Evolutionary conservation across 2,113 vertebrate genomes (phyloP), one percentile per base, ranked within the genome.

Genomic region (Falcunculus frontatus): DNA sequence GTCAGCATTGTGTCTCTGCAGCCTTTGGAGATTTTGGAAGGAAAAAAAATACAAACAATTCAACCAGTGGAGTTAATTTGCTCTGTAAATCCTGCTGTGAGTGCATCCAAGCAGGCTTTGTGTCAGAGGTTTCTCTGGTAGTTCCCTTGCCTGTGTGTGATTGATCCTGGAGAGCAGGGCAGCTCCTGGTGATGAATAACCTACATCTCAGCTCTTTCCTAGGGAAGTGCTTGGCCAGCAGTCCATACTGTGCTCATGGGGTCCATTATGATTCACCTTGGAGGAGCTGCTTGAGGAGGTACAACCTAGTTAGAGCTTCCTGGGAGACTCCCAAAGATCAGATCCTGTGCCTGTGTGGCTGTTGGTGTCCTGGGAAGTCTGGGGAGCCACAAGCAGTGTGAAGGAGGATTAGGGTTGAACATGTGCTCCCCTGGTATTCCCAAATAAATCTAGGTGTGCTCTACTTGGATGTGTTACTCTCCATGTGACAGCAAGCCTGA

Each of bases 151-250:
- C 65, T 41, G 0, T 4, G 3, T 37, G 49, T 65, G 85, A 47
- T 50, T 85, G 91, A 85, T 87, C 76, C 70, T 62, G 37, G 60
- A 62, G 93, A 46, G 84, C 67, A 62, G 83, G 86, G 46, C 87
- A 65, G 74, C 55, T 92, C 77, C 44, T 14, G 22, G 18, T 87
- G 91, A 90, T 76, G 81, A 91, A 91, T 39, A 88, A 53, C 59
- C 25, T n/a, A 16, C 11, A 37, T 70, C 44, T 82, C 33, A 16
- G 89, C 87, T 22, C 12, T 41, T 67, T 77, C 53, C 72, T 78
- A 35, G 75, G 56, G 83, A 90, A 73, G 50, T 29, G 22, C 84
- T 94, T 37, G 91, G 74, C 80, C 73, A 92, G 59, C n/a, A 63
- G 72, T 23, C 44, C 41, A 4, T 57, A 35, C 52, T 39, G 27